phyloP scores from a whole-genome alignment of 2,113 vertebrate genomes.

The Oryzias celebensis region DNA sequence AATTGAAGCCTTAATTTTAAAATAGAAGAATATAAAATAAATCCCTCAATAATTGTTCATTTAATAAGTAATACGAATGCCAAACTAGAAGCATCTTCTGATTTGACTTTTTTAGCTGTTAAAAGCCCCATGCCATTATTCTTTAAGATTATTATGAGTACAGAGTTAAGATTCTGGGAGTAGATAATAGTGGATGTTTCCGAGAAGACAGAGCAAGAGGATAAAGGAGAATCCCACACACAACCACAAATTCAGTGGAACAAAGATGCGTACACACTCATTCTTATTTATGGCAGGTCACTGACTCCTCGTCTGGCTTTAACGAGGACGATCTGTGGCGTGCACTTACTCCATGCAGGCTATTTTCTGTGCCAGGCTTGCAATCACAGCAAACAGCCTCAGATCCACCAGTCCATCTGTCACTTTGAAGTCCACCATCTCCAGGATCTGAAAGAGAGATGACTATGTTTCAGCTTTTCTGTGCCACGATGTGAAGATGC shows the following conservation, averaged over 20 bases:
- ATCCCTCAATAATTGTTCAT: too few relatives aligned
- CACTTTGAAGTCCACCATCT: conserved; percentile 92
- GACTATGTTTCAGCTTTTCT: not conserved
- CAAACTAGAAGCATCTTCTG: too few relatives aligned
- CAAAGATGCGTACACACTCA: conserved; percentile 42
- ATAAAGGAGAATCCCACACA: conserved; percentile 51
- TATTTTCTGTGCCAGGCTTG: conserved; percentile 91
- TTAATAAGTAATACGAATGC: too few relatives aligned
- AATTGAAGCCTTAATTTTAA: too few relatives aligned
- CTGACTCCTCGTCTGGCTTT: conserved; percentile 71
- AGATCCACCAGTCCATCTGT: conserved; percentile 93
- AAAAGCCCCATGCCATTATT: too few relatives aligned
- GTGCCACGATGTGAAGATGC: not conserved
- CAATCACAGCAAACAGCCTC: conserved; percentile 88
- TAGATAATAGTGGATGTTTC: conserved; percentile 1
- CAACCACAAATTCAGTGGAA: conserved; percentile 29
- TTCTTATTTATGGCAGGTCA: conserved; percentile 64
- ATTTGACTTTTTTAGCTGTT: too few relatives aligned
- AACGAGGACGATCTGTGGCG: conserved; percentile 78
- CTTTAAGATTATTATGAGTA: too few relatives aligned
- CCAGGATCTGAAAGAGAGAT: conserved; percentile 81
- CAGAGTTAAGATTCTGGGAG: too few relatives aligned
- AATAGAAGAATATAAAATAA: too few relatives aligned
- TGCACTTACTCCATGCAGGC: conserved; percentile 88
- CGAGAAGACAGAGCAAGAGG: not conserved